phyloP scores from a whole-genome alignment of 2,797 vertebrate species.

The Microchirus variegatus region DNA sequence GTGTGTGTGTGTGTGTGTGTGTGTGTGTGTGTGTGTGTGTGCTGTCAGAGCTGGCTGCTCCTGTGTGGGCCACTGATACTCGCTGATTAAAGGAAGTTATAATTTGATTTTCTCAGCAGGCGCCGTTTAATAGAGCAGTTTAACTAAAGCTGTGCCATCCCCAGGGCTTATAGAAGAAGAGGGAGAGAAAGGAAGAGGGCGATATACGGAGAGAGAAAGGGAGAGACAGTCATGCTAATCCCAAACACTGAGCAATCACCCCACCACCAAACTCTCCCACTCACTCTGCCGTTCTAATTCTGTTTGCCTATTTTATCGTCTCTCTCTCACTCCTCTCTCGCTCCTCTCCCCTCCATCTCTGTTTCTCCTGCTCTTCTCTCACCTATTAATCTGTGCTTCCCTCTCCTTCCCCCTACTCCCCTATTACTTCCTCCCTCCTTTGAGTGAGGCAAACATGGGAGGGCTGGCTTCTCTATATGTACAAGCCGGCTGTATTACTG shows the following conservation, averaged over 20 bases:
- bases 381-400: constrained; percentile 71
- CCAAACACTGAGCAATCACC: constrained; percentile 93
- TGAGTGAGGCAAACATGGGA: constrained; percentile 68
- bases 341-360: constrained; percentile 34
- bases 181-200: constrained; percentile 51
- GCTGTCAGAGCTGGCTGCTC: constrained; percentile 78
- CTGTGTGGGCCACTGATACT: constrained; percentile 84
- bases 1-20: constrained; percentile 34
- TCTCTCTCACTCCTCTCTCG: constrained; percentile 23
- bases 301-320: constrained; percentile 72
- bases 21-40: constrained; percentile 38
- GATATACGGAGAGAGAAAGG: constrained; percentile 29
- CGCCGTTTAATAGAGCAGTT: constrained; percentile 84
- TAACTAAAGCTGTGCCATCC: constrained; percentile 84
- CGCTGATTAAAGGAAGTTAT: constrained; percentile 85
- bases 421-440: constrained; percentile 61
- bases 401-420: constrained; percentile 34
- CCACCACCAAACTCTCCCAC: constrained; percentile 71
- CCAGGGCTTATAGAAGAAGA: constrained; percentile 77
- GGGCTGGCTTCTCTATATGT: constrained; percentile 68
- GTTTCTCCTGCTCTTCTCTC: constrained; percentile 62
- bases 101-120: constrained; percentile 85
- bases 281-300: constrained; percentile 82
- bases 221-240: constrained; percentile 72
- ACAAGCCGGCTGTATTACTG: constrained; percentile 91